These are phyloP conservation scores for Reticulitermes lucifugus DNA, from an alignment of 2,888 invertebrate genomes.

Conservation along the genomic window DNA sequence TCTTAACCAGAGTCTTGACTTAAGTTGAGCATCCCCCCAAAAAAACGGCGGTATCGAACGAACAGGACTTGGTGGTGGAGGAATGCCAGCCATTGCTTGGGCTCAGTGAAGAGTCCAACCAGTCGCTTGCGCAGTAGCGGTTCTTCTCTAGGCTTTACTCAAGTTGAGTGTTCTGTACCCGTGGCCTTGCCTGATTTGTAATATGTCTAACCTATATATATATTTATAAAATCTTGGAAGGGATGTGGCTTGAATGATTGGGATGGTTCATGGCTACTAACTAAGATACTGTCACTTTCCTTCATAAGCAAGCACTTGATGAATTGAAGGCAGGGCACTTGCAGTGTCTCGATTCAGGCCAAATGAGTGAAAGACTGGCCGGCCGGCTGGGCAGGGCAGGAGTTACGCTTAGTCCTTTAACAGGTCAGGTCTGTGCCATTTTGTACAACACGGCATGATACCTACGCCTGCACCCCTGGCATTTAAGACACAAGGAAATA, in stretches of 20 bases:
- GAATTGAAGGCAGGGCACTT: neutral
- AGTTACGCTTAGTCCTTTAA: neutral
- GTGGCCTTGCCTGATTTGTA: slow-evolving; percentile 37
- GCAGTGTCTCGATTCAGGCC: neutral
- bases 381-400: neutral
- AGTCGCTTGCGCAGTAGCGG: neutral
- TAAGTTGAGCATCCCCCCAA: slow-evolving; percentile 36
- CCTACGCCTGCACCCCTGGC: neutral
- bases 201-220: slow-evolving; percentile 19
- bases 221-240: slow-evolving; percentile 31
- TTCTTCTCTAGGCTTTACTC: slow-evolving; percentile 6
- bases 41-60: slow-evolving; percentile 31
- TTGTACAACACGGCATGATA: neutral
- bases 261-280: slow-evolving; percentile 20
- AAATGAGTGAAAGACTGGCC: neutral
- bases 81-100: slow-evolving; percentile 24
- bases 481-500: neutral
- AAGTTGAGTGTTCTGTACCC: slow-evolving; percentile 40
- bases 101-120: slow-evolving; percentile 26
- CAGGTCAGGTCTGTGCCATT: neutral
- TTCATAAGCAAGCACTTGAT: slow-evolving; percentile 13
- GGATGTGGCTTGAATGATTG: slow-evolving; percentile 1
- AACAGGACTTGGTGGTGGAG: slow-evolving; percentile 20
- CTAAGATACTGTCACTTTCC: slow-evolving; percentile 2
- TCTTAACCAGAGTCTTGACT: slow-evolving; percentile 44